phyloP scores from a whole-genome alignment of 2,797 vertebrate genomes.

The Cygnus olor region DNA sequence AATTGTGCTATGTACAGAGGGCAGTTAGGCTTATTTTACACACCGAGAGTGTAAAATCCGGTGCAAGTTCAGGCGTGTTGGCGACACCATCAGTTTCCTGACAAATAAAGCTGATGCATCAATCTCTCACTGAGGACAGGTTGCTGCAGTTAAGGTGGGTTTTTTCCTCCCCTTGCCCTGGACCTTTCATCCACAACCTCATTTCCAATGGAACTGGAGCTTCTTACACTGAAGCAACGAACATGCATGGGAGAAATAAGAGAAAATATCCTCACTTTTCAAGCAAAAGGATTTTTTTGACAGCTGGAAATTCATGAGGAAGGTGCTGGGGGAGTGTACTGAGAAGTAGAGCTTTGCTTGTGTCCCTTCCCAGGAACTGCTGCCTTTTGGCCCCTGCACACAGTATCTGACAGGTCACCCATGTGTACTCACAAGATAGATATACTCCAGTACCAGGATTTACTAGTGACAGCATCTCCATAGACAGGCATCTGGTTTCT shows the following conservation, averaged over 20 bases:
- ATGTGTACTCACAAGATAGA: background rate
- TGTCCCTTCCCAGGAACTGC: background rate
- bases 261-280: background rate
- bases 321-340: background rate
- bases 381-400: background rate
- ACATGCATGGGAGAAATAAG: background rate
- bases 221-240: background rate
- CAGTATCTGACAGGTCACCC: background rate
- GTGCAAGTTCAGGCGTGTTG: background rate
- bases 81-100: background rate
- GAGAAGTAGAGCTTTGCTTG: background rate
- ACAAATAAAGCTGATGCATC: background rate
- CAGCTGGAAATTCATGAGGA: background rate
- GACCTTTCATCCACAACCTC: background rate
- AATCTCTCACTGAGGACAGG: background rate
- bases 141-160: background rate
- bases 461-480: background rate
- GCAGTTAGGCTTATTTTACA: background rate
- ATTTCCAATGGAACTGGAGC: background rate
- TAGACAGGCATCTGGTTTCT: background rate
- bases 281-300: background rate
- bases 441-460: background rate
- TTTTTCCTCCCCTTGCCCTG: background rate
- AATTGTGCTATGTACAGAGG: background rate
- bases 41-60: background rate